phyloP scores from a whole-genome alignment of 2,797 vertebrate species.

The Acridotheres tristis region DNA sequence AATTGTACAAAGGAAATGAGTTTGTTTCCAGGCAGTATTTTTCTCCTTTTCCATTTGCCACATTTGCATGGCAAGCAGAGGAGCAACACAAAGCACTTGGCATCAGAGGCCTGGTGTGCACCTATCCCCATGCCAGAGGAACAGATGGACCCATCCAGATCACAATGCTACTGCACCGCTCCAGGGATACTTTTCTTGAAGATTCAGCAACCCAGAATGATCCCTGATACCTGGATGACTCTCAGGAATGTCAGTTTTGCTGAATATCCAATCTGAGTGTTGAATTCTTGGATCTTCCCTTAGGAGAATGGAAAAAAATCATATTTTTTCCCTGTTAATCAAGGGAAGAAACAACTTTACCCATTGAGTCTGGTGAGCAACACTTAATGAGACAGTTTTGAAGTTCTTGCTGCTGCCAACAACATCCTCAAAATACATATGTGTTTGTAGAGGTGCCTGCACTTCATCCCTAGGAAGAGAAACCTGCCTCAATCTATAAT shows the following conservation, averaged over 20 bases:
- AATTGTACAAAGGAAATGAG: background rate
- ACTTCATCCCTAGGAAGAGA: background rate
- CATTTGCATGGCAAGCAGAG: background rate
- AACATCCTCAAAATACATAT: background rate
- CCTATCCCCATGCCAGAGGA: accelerated
- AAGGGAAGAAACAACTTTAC: background rate
- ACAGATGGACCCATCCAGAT: background rate
- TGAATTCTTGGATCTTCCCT: background rate
- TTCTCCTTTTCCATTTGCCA: background rate
- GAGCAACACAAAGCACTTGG: background rate
- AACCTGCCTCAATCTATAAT: background rate
- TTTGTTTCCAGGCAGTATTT: background rate
- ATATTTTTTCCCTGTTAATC: background rate
- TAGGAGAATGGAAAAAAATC: background rate
- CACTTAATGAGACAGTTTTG: background rate
- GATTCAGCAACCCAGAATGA: background rate
- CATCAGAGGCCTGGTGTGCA: background rate
- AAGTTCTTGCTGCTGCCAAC: background rate
- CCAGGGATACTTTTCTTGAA: background rate
- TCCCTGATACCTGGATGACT: background rate
- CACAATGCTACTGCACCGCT: background rate
- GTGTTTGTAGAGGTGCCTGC: background rate
- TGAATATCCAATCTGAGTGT: background rate
- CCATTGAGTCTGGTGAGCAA: background rate
- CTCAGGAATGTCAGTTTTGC: background rate